Base-by-base conservation (phyloP, 2,797 vertebrate genomes). In the Lagodon rhomboides region DNA sequence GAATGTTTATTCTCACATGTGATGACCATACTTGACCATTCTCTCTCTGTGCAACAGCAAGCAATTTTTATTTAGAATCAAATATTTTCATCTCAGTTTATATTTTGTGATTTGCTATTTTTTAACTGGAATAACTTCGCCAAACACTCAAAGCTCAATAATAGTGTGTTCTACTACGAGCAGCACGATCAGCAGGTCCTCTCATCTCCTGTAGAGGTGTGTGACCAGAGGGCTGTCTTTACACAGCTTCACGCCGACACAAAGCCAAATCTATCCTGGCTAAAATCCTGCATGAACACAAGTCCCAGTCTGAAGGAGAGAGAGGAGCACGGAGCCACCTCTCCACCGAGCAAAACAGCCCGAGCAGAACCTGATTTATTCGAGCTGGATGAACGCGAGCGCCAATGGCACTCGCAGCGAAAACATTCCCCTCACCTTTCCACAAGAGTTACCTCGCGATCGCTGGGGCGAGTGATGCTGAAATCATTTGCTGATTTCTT, bases 401-500 rank as follows among this genome's bases (percentile, higher is more conserved):
- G 53, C 63, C 82, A 76, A 79, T 67, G 60, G 22, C 22, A 16
- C 47, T 27, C 7, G 4, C 0, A 23, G 75, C 46, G 73, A 75
- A 75, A 77, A 64, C 43, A 56, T 30, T 17, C 41, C 34, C 34
- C 54, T 72, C 78, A 71, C 41, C 50, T 85, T 79, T 75, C 66
- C 69, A 56, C 43, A 30, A 61, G 56, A 68, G 47, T 34, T 62
- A 30, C 66, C n/a, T 80, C 38, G 65, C 38, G 74, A 60, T 77
- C 68, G 65, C 12, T 38, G 60, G 80, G 22, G 74, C 17, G 9
- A 61, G 68, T 18, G 46, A 69, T 76, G 68, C 65, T 64, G 54
- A 73, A 84, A 53, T 77, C 23, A 71, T 76, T 83, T 56, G 67
- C 5, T 4, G 34, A 47, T 83, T 79, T 62, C 38, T 76, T 55